Evolutionary conservation across 2,888 invertebrate species (phyloP), one percentile per base, ranked within the genome.

Genomic region (Ecliptopera silaceata): DNA sequence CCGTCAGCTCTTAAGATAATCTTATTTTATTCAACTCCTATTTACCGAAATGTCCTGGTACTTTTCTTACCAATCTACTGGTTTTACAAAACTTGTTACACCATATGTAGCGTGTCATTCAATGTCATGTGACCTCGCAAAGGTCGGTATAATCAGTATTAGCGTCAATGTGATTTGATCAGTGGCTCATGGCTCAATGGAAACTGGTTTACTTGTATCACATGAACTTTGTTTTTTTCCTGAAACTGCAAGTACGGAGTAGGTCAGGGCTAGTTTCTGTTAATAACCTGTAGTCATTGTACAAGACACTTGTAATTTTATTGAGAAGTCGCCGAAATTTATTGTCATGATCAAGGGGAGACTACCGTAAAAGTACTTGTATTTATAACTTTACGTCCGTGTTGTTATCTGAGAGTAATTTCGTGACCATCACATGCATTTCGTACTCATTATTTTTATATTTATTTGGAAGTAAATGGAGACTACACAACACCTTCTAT

Each of bases 51-150:
- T 8, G 10, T 3, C 2, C 11, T 31, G 31, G 31, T 31, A n/a
- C n/a, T n/a, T 31, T n/a, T 11, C n/a, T 3, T 31, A 31, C n/a
- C 3, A 31, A 46, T 36, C 13, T 39, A 53, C 43, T 34, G 39
- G 39, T 12, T 45, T 8, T 22, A 45, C 26, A 29, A 20, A 59
- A 54, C 50, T 51, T n/a, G 54, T 46, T 22, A 38, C 29, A 45
- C 64, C 66, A 70, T 70, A 52, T 66, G 65, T 42, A 59, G 52
- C 64, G 59, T 61, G 65, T 61, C 66, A 53, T 68, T 69, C 79
- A 74, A 78, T 75, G 73, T 79, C 77, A 79, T 56, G 31, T 64
- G 80, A 79, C 88, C 88, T 85, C 76, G 70, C 54, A 70, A 80
- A 85, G 86, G 88, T 86, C 85, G 75, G 36, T 66, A 64, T 71